These are phyloP conservation scores for Rhipidura dahli DNA, from an alignment of 2,113 vertebrate species.

Conservation along the genomic window DNA sequence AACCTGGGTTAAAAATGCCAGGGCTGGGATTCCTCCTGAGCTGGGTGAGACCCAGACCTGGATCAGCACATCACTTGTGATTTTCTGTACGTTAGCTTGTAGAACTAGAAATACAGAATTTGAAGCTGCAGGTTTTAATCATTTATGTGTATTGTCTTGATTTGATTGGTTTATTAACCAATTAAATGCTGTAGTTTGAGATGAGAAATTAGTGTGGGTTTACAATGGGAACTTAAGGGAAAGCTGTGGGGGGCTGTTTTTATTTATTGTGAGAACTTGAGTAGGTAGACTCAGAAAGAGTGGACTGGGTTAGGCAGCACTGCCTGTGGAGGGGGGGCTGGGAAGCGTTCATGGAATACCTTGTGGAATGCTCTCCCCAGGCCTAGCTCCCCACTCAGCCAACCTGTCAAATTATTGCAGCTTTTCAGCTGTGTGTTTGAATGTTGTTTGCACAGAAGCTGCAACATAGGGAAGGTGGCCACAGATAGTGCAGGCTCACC, in stretches of 20 bases:
- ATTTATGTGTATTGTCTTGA: neutral
- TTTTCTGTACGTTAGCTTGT: neutral
- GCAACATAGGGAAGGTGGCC: neutral
- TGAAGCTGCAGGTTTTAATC: neutral
- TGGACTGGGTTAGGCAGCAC: neutral
- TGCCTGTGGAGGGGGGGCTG: neutral
- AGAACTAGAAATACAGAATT: neutral
- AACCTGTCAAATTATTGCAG: neutral
- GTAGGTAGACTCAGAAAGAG: neutral
- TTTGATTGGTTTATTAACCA: neutral
- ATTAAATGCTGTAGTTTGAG: neutral
- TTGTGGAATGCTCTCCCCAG: neutral
- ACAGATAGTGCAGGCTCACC: neutral
- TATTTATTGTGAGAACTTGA: neutral
- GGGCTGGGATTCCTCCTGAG: neutral
- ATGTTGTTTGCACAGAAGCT: rapidly evolving
- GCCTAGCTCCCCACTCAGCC: neutral
- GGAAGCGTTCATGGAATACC: neutral
- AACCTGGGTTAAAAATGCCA: neutral
- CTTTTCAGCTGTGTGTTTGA: neutral
- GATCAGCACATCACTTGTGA: rapidly evolving
- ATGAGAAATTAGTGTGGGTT: neutral
- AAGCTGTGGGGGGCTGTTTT: neutral
- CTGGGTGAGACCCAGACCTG: neutral
- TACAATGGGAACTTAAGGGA: neutral